These are phyloP conservation scores for Oryzias celebensis DNA, from an alignment of 2,113 vertebrate genomes.

Conservation along the genomic window DNA sequence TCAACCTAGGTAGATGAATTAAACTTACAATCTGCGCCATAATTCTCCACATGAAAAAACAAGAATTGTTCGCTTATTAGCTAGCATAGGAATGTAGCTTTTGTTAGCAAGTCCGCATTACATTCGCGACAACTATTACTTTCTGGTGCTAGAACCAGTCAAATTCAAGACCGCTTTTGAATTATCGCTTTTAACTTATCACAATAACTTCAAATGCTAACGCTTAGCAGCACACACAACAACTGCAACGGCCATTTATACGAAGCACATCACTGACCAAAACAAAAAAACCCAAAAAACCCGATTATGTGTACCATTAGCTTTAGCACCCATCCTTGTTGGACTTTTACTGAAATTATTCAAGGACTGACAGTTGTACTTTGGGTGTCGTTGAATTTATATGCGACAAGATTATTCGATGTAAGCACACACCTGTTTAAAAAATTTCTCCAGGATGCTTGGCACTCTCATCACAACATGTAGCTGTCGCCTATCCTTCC, in stretches of 20 bases:
- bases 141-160: background rate
- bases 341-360: background rate
- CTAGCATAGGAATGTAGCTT: conserved; percentile 6
- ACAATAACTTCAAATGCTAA: background rate
- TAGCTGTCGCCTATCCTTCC: background rate
- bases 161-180: background rate
- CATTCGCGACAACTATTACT: conserved; percentile 5
- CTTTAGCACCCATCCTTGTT: conserved; percentile 6
- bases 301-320: conserved; percentile 29
- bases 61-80: background rate
- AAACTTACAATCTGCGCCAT: background rate
- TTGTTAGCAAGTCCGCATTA: conserved; percentile 8
- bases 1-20: background rate
- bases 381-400: background rate
- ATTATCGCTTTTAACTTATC: too few species aligned
- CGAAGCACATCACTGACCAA: background rate
- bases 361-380: background rate
- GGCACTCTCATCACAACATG: background rate
- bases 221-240: background rate
- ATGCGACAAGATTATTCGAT: background rate
- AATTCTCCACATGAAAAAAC: background rate
- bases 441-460: background rate
- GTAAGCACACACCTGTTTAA: conserved; percentile 18
- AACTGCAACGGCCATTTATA: background rate
- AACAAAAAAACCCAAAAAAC: background rate